Percentiles rank a stretch among this genome's conserved stretches.
phyloP scores from a whole-genome alignment of 1,140 invertebrate species.

The Holcopasites calliopsidis region DNA sequence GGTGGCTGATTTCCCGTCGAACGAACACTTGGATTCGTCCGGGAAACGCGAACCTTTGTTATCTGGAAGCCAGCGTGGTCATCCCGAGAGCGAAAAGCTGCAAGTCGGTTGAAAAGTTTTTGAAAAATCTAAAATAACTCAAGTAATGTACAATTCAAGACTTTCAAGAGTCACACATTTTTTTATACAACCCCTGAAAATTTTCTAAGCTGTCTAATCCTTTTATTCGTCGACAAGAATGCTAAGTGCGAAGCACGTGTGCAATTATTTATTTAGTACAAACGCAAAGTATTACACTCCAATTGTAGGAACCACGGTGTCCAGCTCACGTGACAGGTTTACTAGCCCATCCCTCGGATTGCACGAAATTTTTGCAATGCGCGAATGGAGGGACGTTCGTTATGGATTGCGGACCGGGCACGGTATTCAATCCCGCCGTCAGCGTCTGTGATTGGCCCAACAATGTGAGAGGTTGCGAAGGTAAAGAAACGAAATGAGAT shows the following conservation, averaged over 20 bases:
- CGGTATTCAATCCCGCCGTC: conserved; percentile 82
- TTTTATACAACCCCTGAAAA: no score
- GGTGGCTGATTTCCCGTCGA: conserved; percentile 3
- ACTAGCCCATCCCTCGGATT: conserved; percentile 82
- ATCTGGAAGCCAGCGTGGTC: background rate
- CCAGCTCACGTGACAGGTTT: conserved; percentile 78
- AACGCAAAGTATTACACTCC: background rate
- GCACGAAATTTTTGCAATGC: conserved; percentile 85
- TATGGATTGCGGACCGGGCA: conserved; percentile 83
- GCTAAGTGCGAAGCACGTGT: background rate
- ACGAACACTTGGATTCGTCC: conserved; percentile 14
- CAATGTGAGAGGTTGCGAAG: conserved; percentile 78
- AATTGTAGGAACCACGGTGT: conserved; percentile 61
- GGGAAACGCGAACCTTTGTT: conserved; percentile 30
- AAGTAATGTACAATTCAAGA: no score
- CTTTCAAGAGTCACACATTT: no score
- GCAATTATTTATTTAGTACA: background rate
- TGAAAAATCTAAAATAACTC: no score
- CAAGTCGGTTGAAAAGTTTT: conserved; percentile 19
- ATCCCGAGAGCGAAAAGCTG: background rate
- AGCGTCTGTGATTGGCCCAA: conserved; percentile 83
- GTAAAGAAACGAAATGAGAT: conserved; percentile 31
- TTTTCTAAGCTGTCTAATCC: no score
- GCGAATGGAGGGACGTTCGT: conserved; percentile 81
- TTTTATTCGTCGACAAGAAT: background rate